Percentiles rank a stretch among this genome's conserved stretches.
phyloP scores from a whole-genome alignment of 2,113 vertebrate species.

The Spea bombifrons region DNA sequence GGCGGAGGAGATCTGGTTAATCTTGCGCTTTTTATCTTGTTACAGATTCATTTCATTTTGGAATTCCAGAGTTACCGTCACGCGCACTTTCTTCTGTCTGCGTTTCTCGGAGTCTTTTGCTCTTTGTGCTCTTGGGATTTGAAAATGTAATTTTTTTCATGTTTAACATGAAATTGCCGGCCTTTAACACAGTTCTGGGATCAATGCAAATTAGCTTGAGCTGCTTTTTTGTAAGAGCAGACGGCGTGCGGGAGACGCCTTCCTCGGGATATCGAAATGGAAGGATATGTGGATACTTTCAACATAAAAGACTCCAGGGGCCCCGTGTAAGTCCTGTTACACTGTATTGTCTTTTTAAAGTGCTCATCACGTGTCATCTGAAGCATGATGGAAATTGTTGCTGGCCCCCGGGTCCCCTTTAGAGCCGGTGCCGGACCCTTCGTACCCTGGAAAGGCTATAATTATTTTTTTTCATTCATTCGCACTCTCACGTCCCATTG shows the following conservation, averaged over 20 bases:
- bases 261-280: not conserved
- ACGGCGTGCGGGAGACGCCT: not conserved
- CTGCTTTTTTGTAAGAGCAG: not conserved
- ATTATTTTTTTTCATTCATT: too few relatives aligned
- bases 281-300: not conserved
- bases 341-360: not conserved
- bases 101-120: not conserved
- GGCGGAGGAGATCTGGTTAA: not conserved
- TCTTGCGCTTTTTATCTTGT: not conserved
- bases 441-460: too few relatives aligned
- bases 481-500: too few relatives aligned
- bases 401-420: too few relatives aligned
- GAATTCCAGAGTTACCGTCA: not conserved
- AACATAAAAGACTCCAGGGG: not conserved
- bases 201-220: constrained; percentile 6
- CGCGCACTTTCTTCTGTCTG: not conserved
- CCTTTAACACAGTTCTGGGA: not conserved
- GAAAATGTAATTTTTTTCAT: not conserved
- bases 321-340: not conserved
- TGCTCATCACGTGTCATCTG: too few relatives aligned
- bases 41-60: not conserved
- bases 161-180: not conserved
- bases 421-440: too few relatives aligned
- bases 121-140: not conserved
- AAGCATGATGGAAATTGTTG: too few relatives aligned